A percentile compares a stretch with the other conserved stretches of the same genome.
Conservation (phyloP, 2,888 invertebrate species). For the Mesoligia furuncula region DNA sequence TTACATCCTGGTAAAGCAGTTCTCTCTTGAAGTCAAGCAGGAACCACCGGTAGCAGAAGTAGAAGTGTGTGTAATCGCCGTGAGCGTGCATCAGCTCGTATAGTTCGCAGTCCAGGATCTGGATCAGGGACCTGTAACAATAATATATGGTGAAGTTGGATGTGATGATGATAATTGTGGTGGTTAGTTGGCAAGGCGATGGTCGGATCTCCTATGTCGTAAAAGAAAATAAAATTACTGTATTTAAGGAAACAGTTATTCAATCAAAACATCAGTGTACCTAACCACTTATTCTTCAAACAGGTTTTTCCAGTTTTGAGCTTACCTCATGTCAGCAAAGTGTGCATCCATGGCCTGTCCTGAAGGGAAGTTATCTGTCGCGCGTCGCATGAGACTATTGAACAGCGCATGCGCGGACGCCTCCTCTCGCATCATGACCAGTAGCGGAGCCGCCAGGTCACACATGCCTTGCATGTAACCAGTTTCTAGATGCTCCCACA, state of each 20-base stretch:
- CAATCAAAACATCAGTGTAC: no score
- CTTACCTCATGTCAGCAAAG: constrained; percentile 97
- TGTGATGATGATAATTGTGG: neutral
- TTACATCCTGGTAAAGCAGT: constrained; percentile 96
- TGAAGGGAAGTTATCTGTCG: constrained; percentile 97
- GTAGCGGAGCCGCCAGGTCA: constrained; percentile 97
- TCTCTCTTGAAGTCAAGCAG: constrained; percentile 98
- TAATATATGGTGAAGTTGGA: neutral
- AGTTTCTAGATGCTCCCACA: constrained; percentile 98
- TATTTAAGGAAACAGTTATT: no score
- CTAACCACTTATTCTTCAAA: no score
- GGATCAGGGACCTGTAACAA: constrained; percentile 92
- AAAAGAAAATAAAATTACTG: no score
- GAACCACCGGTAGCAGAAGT: constrained; percentile 99
- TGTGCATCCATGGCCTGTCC: constrained; percentile 98
- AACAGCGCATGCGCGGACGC: constrained; percentile 97
- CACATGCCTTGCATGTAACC: constrained; percentile 99
- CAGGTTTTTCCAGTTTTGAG: neutral
- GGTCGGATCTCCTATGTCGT: no score
- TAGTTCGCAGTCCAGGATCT: constrained; percentile 97
- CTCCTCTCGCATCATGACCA: constrained; percentile 98
- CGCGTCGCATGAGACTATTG: constrained; percentile 96
- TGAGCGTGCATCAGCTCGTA: constrained; percentile 98
- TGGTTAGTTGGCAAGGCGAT: no score
- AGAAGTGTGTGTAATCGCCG: constrained; percentile 99